A percentile compares a stretch with the other conserved stretches of the same genome.
These are phyloP conservation scores for Jacana jacana DNA, from an alignment of 2,113 vertebrate genomes.

Conservation along the genomic window DNA sequence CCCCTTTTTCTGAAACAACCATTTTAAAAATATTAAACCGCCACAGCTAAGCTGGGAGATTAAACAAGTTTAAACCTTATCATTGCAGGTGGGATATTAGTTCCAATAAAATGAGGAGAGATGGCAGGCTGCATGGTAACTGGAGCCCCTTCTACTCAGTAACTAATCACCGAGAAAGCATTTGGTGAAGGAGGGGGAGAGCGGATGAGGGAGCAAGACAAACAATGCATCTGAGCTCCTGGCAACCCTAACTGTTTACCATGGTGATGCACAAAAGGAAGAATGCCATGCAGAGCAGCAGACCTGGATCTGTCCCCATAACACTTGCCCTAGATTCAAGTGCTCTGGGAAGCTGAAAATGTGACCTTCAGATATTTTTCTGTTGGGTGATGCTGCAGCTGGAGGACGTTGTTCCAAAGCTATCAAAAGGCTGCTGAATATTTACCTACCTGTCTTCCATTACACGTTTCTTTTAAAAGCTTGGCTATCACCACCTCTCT, in stretches of 20 bases:
- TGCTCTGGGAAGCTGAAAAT: not conserved
- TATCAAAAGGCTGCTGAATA: not conserved
- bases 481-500: not conserved
- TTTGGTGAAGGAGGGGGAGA: constrained; percentile 53
- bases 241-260: constrained; percentile 62
- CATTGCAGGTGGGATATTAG: constrained; percentile 67
- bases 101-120: constrained; percentile 52
- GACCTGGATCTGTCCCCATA: constrained; percentile 18
- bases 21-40: constrained; percentile 74
- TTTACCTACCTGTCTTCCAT: not conserved
- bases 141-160: constrained; percentile 51
- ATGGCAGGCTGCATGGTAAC: constrained; percentile 58
- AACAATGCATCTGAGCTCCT: constrained; percentile 53
- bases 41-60: constrained; percentile 69
- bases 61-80: constrained; percentile 70
- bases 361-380: constrained; percentile 15
- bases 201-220: constrained; percentile 3
- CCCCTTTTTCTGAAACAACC: constrained; percentile 52
- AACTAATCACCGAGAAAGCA: constrained; percentile 71
- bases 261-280: constrained; percentile 64
- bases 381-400: not conserved
- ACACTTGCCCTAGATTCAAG: constrained; percentile 48
- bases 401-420: not conserved
- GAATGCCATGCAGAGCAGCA: not conserved
- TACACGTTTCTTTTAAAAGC: not conserved